These are phyloP conservation scores for Anoplius nigerrimus DNA, from an alignment of 2,888 invertebrate species.

Conservation along the genomic window DNA sequence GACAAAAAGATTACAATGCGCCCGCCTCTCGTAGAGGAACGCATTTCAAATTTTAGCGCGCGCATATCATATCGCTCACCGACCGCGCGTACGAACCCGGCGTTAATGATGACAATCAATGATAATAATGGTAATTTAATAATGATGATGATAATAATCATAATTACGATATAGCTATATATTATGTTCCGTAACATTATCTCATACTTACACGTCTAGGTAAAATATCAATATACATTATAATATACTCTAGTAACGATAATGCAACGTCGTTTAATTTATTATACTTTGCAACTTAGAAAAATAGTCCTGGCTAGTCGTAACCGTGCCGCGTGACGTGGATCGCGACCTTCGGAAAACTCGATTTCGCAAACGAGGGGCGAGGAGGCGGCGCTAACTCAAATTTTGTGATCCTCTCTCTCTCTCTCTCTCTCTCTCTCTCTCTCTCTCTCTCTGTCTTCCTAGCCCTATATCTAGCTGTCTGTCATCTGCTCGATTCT, in stretches of 20 bases:
- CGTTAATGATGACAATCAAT: conserved; percentile 21
- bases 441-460: too few species aligned
- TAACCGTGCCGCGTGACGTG: conserved; percentile 63
- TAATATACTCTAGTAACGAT: conserved; percentile 74
- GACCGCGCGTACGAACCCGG: conserved; percentile 49
- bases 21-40: neutral
- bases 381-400: neutral
- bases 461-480: too few species aligned
- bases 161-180: conserved; percentile 27
- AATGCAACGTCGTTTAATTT: conserved; percentile 74
- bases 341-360: conserved; percentile 26
- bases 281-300: conserved; percentile 74
- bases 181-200: conserved; percentile 65
- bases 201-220: conserved; percentile 65
- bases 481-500: too few species aligned
- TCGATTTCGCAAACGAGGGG: neutral
- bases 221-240: conserved; percentile 72
- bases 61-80: conserved; percentile 29
- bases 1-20: too few species aligned
- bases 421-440: too few species aligned
- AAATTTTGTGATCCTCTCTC: too few species aligned
- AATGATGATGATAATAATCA: conserved; percentile 20
- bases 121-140: conserved; percentile 35
- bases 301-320: conserved; percentile 71
- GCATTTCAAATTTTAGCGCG: neutral